These are phyloP conservation scores for Drosophila prostipennis DNA, from an alignment of 2,888 invertebrate genomes.

Conservation along the genomic window DNA sequence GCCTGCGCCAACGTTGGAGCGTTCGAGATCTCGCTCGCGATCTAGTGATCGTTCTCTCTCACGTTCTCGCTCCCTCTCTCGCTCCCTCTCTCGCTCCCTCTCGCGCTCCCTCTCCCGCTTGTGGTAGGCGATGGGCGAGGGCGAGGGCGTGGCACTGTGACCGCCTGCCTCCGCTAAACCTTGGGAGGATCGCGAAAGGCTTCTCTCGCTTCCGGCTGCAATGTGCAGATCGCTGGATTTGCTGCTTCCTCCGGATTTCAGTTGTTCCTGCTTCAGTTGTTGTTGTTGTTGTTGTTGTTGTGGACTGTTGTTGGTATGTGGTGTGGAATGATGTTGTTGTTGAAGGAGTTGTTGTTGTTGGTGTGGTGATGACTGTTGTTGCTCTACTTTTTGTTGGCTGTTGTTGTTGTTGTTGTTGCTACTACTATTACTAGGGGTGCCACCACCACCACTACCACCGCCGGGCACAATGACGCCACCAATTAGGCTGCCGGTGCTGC, in stretches of 20 bases:
- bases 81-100: constrained; percentile 49
- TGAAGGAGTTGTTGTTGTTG: constrained; percentile 41
- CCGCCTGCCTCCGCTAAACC: constrained; percentile 52
- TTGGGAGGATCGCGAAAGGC: constrained; percentile 61
- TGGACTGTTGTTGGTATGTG: constrained; percentile 53
- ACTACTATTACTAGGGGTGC: constrained; percentile 81
- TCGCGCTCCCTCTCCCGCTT: constrained; percentile 49
- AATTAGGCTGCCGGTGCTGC: constrained; percentile 84
- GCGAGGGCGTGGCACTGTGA: constrained; percentile 63
- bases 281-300: constrained; percentile 69
- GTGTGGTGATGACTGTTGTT: constrained; percentile 62
- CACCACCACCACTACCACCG: constrained; percentile 68
- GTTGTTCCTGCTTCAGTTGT: constrained; percentile 60
- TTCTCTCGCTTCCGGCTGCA: constrained; percentile 68
- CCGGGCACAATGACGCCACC: constrained; percentile 84
- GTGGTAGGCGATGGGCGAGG: constrained; percentile 61
- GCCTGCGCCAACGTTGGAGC: constrained; percentile 5
- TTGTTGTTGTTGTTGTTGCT: constrained; percentile 80
- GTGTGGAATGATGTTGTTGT: constrained; percentile 68
- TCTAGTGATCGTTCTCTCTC: constrained; percentile 51
- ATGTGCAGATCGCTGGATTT: constrained; percentile 56
- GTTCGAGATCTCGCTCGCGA: constrained; percentile 26
- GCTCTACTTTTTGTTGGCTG: constrained; percentile 64
- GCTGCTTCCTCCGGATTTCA: constrained; percentile 47
- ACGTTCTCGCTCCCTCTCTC: constrained; percentile 51